Percentiles rank a stretch among this genome's conserved stretches.
Conservation (phyloP, 2,113 vertebrate genomes). For the Suricata suricatta region DNA sequence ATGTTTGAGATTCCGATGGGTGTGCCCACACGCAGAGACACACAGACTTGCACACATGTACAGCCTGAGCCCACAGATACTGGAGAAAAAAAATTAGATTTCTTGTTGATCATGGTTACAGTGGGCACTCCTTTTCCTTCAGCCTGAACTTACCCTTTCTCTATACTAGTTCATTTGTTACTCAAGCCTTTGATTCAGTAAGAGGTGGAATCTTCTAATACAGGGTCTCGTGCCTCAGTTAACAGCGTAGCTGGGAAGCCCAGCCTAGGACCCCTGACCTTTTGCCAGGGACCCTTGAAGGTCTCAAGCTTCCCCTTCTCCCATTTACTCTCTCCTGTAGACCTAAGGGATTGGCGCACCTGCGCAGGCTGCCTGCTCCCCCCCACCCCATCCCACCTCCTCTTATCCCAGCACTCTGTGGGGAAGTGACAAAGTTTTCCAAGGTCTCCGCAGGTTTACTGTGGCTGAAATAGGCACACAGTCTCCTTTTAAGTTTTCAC, state of each 20-base stretch:
- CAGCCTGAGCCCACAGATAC: background rate
- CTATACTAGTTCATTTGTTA: background rate
- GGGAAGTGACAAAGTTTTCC: background rate
- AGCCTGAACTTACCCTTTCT: background rate
- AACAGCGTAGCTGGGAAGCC: background rate
- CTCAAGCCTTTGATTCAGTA: background rate
- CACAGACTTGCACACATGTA: background rate
- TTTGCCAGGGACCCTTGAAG: background rate
- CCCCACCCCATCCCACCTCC: background rate
- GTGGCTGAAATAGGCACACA: background rate
- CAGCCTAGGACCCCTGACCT: background rate
- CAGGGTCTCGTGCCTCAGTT: background rate
- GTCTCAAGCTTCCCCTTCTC: background rate
- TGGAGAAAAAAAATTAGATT: background rate
- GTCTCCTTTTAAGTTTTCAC: background rate
- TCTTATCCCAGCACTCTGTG: background rate
- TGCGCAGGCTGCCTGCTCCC: background rate
- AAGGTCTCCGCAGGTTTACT: background rate
- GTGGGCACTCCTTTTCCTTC: background rate
- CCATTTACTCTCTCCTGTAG: background rate
- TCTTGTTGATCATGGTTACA: background rate
- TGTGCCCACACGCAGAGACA: fast-evolving
- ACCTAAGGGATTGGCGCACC: background rate
- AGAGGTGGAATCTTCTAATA: background rate
- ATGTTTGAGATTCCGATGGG: background rate